Percentiles rank a stretch among this genome's conserved stretches.
Evolutionary conservation across 2,888 invertebrate genomes (phyloP).

Genomic region (Anthophora plumipes): DNA sequence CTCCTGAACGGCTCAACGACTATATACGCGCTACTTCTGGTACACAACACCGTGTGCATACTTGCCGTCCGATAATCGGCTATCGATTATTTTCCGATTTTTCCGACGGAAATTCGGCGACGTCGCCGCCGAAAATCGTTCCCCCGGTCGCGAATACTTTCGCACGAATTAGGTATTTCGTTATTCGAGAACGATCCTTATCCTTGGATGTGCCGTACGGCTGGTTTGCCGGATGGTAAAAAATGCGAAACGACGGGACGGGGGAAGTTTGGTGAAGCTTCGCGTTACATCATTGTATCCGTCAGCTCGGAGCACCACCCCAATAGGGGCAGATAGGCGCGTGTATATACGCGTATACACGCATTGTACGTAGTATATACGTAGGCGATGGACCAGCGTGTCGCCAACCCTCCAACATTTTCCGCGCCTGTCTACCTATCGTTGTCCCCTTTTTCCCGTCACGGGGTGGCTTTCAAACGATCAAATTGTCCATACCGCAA

Average conservation of each 20-base stretch:
- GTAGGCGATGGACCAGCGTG: constrained; percentile 62
- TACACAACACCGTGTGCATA: background rate
- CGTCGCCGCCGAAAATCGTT: too few species aligned
- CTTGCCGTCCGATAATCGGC: constrained; percentile 2
- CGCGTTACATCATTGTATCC: constrained; percentile 80
- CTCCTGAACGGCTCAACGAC: constrained; percentile 11
- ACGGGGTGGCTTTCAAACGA: constrained; percentile 69
- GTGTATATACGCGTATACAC: constrained; percentile 23
- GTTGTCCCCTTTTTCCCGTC: constrained; percentile 58
- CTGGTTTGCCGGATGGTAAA: constrained; percentile 40
- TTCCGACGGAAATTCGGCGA: constrained; percentile 9
- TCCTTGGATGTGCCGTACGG: background rate
- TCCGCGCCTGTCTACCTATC: constrained; percentile 63
- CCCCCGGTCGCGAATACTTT: background rate
- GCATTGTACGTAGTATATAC: constrained; percentile 9
- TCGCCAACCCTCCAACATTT: constrained; percentile 58
- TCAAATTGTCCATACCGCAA: constrained; percentile 72
- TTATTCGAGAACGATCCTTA: background rate
- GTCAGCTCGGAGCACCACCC: constrained; percentile 73
- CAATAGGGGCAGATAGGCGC: constrained; percentile 68
- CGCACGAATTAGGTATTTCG: background rate
- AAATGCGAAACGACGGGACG: constrained; percentile 69
- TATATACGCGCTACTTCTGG: constrained; percentile 16
- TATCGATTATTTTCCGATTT: too few species aligned
- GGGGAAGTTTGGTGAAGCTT: constrained; percentile 75